These are phyloP conservation scores for Leistus spinibarbis DNA, from an alignment of 2,888 invertebrate species.

Conservation along the genomic window DNA sequence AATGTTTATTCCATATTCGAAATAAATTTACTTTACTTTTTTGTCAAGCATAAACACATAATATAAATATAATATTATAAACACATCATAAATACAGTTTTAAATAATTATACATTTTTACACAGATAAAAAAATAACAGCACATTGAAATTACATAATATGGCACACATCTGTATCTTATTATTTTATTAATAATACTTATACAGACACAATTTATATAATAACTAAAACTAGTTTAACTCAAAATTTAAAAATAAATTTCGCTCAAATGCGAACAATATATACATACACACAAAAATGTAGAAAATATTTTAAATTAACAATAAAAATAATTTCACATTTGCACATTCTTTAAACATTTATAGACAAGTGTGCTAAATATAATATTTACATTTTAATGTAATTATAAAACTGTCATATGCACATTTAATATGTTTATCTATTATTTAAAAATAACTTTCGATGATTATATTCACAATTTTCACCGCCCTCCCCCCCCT, in stretches of 20 bases:
- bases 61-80: slow-evolving; percentile 32
- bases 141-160: slow-evolving; percentile 36
- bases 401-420: background rate
- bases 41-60: slow-evolving; percentile 24
- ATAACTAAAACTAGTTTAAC: slow-evolving; percentile 17
- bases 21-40: slow-evolving; percentile 30
- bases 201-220: slow-evolving; percentile 7
- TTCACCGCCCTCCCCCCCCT: background rate
- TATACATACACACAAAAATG: slow-evolving; percentile 19
- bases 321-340: slow-evolving; percentile 15
- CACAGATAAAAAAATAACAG: slow-evolving; percentile 24
- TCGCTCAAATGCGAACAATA: background rate
- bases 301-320: slow-evolving; percentile 24
- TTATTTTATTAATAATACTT: slow-evolving; percentile 8
- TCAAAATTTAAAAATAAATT: background rate
- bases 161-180: slow-evolving; percentile 33
- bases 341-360: slow-evolving; percentile 13
- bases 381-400: slow-evolving; percentile 16
- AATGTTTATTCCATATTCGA: background rate
- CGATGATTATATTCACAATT: background rate
- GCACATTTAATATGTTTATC: slow-evolving; percentile 22
- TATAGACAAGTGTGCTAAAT: slow-evolving; percentile 25
- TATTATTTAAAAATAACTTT: background rate
- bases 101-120: slow-evolving; percentile 34
- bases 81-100: slow-evolving; percentile 28